phyloP scores from a whole-genome alignment of 2,797 vertebrate species.

The Parauchenoglanis punctatus region DNA sequence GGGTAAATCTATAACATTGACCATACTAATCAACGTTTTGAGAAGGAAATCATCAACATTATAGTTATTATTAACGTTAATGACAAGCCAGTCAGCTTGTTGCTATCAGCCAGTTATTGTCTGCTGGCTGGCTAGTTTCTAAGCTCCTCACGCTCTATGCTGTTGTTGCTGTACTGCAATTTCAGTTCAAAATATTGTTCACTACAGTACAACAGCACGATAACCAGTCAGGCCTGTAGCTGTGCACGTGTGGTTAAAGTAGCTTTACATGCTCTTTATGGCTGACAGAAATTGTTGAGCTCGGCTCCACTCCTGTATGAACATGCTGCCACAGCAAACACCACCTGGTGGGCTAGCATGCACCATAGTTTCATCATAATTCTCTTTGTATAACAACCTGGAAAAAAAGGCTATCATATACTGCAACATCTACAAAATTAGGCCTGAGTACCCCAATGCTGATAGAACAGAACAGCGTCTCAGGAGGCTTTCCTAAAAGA shows the following conservation, averaged over 20 bases:
- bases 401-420: background rate
- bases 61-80: background rate
- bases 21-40: background rate
- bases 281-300: background rate
- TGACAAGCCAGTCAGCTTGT: background rate
- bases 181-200: background rate
- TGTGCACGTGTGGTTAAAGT: background rate
- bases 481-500: constrained; percentile 9
- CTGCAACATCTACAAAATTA: background rate
- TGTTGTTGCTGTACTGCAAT: background rate
- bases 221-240: background rate
- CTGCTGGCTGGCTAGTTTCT: background rate
- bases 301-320: background rate
- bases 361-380: background rate
- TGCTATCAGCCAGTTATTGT: background rate
- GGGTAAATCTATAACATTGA: background rate
- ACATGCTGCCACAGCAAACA: background rate
- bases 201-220: background rate
- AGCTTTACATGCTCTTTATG: background rate
- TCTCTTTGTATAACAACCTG: background rate
- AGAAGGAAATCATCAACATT: background rate
- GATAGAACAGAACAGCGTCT: background rate
- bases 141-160: background rate
- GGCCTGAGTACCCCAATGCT: background rate
- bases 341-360: background rate